phyloP scores from a whole-genome alignment of 2,888 invertebrate genomes.

The Herminia tarsipennalis region DNA sequence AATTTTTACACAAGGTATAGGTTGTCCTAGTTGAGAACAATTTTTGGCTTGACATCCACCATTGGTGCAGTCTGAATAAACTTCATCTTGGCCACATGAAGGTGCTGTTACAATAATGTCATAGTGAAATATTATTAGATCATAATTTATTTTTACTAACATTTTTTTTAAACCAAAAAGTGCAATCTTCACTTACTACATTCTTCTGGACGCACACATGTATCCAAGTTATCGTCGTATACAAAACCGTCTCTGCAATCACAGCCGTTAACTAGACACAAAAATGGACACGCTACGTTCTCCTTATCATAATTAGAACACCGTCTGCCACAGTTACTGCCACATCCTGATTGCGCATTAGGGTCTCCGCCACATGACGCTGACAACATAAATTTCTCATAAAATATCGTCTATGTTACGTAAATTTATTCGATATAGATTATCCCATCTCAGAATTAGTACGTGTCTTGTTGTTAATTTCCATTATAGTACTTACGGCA shows the following conservation, averaged over 20 bases:
- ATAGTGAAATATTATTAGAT: background rate
- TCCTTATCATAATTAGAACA: constrained; percentile 30
- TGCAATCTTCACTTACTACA: too few species aligned
- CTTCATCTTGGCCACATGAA: constrained; percentile 44
- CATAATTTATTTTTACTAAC: too few species aligned
- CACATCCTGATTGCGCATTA: constrained; percentile 44
- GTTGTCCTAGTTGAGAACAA: constrained; percentile 49
- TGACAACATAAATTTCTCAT: too few species aligned
- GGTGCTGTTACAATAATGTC: constrained; percentile 19
- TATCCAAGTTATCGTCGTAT: constrained; percentile 16
- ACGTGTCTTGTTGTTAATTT: too few species aligned
- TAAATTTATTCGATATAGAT: too few species aligned
- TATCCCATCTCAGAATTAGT: too few species aligned
- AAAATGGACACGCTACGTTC: constrained; percentile 7
- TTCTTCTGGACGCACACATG: constrained; percentile 22
- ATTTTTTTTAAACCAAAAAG: too few species aligned
- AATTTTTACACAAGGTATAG: constrained; percentile 42
- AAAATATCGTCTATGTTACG: too few species aligned
- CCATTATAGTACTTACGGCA: too few species aligned
- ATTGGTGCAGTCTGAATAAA: constrained; percentile 48
- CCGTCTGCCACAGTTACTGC: constrained; percentile 32
- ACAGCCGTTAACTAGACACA: constrained; percentile 26
- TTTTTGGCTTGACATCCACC: constrained; percentile 50
- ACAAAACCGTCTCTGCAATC: constrained; percentile 30
- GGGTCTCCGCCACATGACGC: too few species aligned